phyloP scores from a whole-genome alignment of 92 coral and sea anemone species.

The Porites cylindrica region DNA sequence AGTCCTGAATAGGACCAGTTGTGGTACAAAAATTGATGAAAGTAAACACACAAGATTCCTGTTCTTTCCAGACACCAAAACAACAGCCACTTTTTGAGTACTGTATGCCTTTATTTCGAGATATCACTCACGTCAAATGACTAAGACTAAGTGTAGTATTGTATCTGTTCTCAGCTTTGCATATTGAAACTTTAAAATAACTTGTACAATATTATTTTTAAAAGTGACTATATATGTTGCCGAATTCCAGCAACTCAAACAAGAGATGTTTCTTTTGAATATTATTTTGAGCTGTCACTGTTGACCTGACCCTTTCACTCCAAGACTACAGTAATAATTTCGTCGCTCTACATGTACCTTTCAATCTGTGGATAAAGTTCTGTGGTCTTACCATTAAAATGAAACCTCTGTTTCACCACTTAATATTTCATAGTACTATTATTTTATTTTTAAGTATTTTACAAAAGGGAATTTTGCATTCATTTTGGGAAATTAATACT shows the following conservation, averaged over 20 bases:
- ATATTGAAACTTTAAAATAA: background rate
- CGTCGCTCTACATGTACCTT: background rate
- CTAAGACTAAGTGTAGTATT: slow-evolving; percentile 50
- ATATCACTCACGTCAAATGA: background rate
- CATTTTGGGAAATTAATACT: too few relatives aligned
- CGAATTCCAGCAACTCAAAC: background rate
- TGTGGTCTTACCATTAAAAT: too few relatives aligned
- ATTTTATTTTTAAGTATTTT: too few relatives aligned
- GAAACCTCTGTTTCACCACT: too few relatives aligned
- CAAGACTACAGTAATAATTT: too few relatives aligned
- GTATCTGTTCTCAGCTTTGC: slow-evolving; percentile 56
- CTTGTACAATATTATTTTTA: background rate
- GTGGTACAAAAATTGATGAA: too few relatives aligned
- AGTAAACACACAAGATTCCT: too few relatives aligned
- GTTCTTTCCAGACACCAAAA: background rate
- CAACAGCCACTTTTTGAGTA: background rate
- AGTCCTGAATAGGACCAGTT: too few relatives aligned
- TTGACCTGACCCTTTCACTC: too few relatives aligned
- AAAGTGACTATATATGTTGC: background rate
- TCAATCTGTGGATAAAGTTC: background rate
- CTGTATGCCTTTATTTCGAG: background rate
- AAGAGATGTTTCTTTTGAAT: background rate
- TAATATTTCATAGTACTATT: too few relatives aligned
- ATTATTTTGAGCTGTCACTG: too few relatives aligned
- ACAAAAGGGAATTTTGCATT: too few relatives aligned